Conservation (phyloP, 2,113 vertebrate genomes). For the Crotalus viridis region DNA sequence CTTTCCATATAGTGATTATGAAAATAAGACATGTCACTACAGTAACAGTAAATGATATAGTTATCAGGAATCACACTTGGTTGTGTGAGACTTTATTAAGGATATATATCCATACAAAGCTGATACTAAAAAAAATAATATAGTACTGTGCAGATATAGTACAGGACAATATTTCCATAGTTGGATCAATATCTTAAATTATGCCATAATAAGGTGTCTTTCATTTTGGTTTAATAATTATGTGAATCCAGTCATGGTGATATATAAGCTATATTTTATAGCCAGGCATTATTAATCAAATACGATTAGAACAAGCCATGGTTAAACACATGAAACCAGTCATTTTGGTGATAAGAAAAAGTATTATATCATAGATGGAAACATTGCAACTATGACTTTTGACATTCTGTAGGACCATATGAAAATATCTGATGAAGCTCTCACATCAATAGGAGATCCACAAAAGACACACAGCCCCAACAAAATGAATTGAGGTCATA, state of each 20-base stretch:
- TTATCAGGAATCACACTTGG: background rate
- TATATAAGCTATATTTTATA: background rate
- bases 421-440: background rate
- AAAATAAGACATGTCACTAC: background rate
- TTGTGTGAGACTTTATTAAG: background rate
- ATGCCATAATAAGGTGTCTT: background rate
- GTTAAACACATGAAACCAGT: background rate
- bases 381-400: background rate
- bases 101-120: background rate
- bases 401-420: background rate
- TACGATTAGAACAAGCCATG: background rate
- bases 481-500: background rate
- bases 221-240: background rate
- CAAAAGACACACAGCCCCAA: background rate
- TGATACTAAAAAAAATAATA: background rate
- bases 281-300: background rate
- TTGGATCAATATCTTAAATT: background rate
- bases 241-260: background rate
- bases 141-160: background rate
- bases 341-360: background rate
- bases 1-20: background rate
- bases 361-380: background rate
- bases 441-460: background rate
- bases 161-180: background rate
- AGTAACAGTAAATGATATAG: background rate